Percentiles rank a stretch among this genome's conserved stretches.
Conservation (phyloP, 1,140 invertebrate species). For the Musca domestica region DNA sequence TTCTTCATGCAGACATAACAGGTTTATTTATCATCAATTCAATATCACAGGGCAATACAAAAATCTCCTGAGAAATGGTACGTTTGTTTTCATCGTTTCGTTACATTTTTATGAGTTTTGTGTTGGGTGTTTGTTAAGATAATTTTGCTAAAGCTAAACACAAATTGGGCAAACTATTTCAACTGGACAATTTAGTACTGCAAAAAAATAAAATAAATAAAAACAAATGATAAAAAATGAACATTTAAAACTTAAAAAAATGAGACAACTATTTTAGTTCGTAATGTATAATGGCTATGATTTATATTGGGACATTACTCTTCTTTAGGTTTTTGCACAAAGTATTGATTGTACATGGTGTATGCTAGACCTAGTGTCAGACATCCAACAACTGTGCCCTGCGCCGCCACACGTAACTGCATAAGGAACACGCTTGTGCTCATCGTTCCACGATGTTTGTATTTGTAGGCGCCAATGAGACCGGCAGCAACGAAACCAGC, state of each 20-base stretch:
- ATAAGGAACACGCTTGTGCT: conserved; percentile 80
- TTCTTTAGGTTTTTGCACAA: conserved; percentile 57
- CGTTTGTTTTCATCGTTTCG: no score
- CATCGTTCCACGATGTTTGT: conserved; percentile 69
- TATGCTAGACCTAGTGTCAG: conserved; percentile 68
- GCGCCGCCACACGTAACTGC: conserved; percentile 80
- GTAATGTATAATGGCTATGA: background rate
- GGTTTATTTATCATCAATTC: no score
- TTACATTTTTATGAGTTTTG: no score
- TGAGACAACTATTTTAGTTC: background rate
- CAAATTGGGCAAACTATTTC: background rate
- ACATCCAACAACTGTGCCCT: conserved; percentile 73
- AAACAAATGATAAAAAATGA: conserved; percentile 11
- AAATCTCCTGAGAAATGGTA: no score
- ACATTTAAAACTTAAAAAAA: background rate
- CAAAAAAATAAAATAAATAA: no score
- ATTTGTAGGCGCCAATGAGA: conserved; percentile 70
- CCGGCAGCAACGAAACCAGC: conserved; percentile 64
- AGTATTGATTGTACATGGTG: conserved; percentile 61
- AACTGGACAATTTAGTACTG: conserved; percentile 23
- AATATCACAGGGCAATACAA: no score
- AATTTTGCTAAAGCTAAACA: no score
- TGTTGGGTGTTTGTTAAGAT: no score
- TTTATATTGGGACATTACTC: conserved; percentile 42
- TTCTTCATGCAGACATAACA: no score